Conservation (phyloP, 2,888 invertebrate genomes). For the Horisme vitalbata region DNA sequence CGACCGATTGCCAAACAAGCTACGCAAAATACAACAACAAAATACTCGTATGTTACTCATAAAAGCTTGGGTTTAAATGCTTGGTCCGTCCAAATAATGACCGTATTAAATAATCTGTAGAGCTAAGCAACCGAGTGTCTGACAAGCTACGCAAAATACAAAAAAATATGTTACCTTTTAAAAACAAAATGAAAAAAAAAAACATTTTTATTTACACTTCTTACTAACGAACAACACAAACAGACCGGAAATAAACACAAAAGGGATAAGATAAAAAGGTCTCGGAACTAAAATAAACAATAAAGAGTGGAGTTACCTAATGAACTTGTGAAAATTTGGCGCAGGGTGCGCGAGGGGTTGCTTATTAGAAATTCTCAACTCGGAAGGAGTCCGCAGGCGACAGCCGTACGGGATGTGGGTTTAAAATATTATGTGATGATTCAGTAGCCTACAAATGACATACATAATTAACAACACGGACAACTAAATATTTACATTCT, state of each 20-base stretch:
- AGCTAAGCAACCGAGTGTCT: no score
- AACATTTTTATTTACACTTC: conserved; percentile 29
- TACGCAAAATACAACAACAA: no score
- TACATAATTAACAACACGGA: background rate
- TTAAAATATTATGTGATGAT: conserved; percentile 44
- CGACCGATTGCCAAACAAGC: no score
- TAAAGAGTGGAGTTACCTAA: conserved; percentile 65
- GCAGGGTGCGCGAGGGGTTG: conserved; percentile 59
- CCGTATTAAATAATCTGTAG: no score
- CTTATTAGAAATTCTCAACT: conserved; percentile 68
- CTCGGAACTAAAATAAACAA: conserved; percentile 65
- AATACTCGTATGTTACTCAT: no score
- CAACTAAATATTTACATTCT: background rate
- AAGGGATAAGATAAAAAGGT: conserved; percentile 55
- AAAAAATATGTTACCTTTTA: conserved; percentile 2
- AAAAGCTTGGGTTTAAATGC: no score
- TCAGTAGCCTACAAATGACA: conserved; percentile 16
- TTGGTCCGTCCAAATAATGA: no score
- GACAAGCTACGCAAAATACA: no score
- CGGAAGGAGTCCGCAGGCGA: conserved; percentile 53
- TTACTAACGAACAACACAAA: conserved; percentile 46
- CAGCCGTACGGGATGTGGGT: conserved; percentile 45
- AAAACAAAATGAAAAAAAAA: no score
- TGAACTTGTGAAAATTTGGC: conserved; percentile 68
- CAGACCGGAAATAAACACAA: conserved; percentile 48